phyloP scores from a whole-genome alignment of 2,113 vertebrate genomes.

The Tauraco erythrolophus region DNA sequence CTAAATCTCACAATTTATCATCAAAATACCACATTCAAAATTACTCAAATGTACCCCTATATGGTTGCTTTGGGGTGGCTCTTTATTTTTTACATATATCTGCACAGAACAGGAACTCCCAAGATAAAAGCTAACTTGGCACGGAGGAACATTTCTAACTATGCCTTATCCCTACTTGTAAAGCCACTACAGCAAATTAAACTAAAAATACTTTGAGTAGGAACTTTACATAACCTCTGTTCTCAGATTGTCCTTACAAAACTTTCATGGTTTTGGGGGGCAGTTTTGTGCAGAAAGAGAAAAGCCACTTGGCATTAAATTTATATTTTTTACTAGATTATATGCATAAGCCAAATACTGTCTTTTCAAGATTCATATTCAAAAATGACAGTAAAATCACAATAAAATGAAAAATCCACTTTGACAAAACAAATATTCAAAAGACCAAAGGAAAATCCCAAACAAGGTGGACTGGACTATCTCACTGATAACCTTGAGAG shows the following conservation, averaged over 20 bases:
- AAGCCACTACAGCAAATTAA: neutral
- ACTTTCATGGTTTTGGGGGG: neutral
- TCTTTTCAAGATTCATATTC: neutral
- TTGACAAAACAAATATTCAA: neutral
- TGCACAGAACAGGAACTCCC: neutral
- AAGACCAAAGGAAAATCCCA: neutral
- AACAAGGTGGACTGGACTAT: neutral
- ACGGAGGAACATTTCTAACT: neutral
- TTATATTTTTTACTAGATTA: neutral
- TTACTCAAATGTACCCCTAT: neutral
- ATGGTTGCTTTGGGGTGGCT: neutral
- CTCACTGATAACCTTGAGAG: neutral
- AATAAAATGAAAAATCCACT: neutral
- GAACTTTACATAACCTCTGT: neutral
- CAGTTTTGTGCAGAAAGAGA: neutral
- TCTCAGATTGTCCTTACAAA: neutral
- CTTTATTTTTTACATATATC: neutral
- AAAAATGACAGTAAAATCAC: neutral
- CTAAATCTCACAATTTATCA: neutral
- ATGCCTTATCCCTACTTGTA: neutral
- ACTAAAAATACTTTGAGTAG: neutral
- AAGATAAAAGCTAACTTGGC: constrained; percentile 34
- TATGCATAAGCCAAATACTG: neutral
- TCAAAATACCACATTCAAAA: neutral
- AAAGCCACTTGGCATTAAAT: neutral